phyloP scores from a whole-genome alignment of 1,140 invertebrate species.

The Cydia strobilella region DNA sequence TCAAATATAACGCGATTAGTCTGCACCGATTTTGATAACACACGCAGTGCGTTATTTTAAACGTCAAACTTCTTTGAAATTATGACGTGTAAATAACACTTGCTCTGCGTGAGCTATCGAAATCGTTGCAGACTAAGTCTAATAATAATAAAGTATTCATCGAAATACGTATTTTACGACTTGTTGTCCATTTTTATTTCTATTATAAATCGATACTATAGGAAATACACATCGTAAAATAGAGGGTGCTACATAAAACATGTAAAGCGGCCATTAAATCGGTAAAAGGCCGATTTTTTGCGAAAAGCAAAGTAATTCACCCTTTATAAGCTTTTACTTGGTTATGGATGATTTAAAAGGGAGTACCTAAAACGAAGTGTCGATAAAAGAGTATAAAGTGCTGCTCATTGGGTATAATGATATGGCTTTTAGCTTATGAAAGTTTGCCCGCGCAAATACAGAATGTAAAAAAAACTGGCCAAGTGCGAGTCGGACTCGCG shows the following conservation, averaged over 20 bases:
- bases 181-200: not conserved
- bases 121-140: too few relatives aligned
- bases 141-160: too few relatives aligned
- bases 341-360: not conserved
- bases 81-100: too few relatives aligned
- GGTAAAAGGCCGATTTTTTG: slow-evolving; percentile 23
- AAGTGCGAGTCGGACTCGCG: too few relatives aligned
- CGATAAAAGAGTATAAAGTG: not conserved
- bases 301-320: slow-evolving; percentile 20
- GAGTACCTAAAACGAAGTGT: not conserved
- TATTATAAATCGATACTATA: slow-evolving; percentile 12
- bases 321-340: slow-evolving; percentile 9
- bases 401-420: not conserved
- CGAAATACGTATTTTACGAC: too few relatives aligned
- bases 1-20: too few relatives aligned
- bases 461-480: too few relatives aligned
- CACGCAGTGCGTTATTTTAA: too few relatives aligned
- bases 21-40: too few relatives aligned
- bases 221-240: slow-evolving; percentile 17
- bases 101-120: too few relatives aligned
- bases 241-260: slow-evolving; percentile 31
- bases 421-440: not conserved
- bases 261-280: slow-evolving; percentile 17
- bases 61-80: too few relatives aligned
- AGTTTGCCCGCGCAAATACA: too few relatives aligned